Evolutionary conservation across 1,140 invertebrate genomes (phyloP), one percentile per base, ranked within the genome.

Genomic region (Streblospio benedicti): DNA sequence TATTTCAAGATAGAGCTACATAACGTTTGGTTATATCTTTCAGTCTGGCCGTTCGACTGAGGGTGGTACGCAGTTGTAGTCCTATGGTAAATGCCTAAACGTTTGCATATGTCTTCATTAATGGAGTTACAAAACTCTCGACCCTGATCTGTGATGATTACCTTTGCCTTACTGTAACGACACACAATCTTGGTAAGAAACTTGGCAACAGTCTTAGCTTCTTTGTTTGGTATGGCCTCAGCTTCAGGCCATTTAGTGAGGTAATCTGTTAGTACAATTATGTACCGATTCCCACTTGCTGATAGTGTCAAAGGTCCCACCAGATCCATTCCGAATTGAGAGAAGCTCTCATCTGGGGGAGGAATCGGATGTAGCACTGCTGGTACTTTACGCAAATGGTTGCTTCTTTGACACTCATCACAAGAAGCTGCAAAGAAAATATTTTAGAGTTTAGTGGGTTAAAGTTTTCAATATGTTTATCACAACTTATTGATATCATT

Each of bases 181-280:
- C 49, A 20, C 23, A 51, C 31, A 28, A 20, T 1, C 23, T 28
- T 28, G 27, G n/a, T 28, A 16, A 51, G n/a, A 16, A 28, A 51
- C n/a, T 20, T 28, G 31, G 31, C 18, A 20, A 16, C n/a, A 16
- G 25, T 20, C 31, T 16, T 4, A 20, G 27, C 18, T n/a, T 28
- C 16, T 25, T 51, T 51, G 28, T 20, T 25, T 28, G 49, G 27
- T 16, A 51, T 20, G 27, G 49, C 49, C n/a, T 16, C 20, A 23
- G 49, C 23, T 28, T 51, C 49, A 27, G 49, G 49, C 23, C 49
- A 51, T 51, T 51, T 20, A 28, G 0, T 51, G n/a, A 51, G 49
- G 49, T 51, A 51, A 28, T 51, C 49, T n/a, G 49, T 51, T 28
- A 51, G n/a, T 5, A 25, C 49, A 20, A 51, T 28, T 20, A 51